A percentile compares a stretch with the other conserved stretches of the same genome.
Conservation (phyloP, 2,113 vertebrate species). For the Odocoileus hemionus region DNA sequence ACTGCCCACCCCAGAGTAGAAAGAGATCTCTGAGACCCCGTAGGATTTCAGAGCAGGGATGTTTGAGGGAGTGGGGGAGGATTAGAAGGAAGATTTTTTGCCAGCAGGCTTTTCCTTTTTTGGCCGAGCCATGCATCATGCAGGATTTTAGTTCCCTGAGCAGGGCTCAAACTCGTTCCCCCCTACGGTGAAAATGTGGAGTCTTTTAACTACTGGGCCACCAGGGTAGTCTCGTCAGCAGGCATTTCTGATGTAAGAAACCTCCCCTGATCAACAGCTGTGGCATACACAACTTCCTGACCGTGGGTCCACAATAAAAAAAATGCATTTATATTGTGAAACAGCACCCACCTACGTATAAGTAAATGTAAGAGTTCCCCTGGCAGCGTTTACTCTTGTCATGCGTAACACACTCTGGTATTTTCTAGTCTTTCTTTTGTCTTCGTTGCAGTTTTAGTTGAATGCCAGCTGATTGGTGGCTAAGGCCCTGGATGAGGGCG, state of each 20-base stretch:
- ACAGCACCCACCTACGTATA: neutral
- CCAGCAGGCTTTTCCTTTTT: neutral
- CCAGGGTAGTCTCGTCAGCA: neutral
- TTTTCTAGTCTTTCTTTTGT: neutral
- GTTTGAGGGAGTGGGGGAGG: neutral
- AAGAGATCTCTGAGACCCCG: neutral
- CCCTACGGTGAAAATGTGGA: neutral
- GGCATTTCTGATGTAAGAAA: neutral
- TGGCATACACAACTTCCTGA: neutral
- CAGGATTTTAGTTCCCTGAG: neutral
- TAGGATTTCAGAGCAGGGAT: neutral
- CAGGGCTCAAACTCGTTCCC: neutral
- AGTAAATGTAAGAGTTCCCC: neutral
- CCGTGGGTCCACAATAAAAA: neutral
- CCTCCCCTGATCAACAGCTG: neutral
- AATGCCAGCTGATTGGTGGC: neutral
- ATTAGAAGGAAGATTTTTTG: neutral
- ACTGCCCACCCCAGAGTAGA: neutral
- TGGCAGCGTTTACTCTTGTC: neutral
- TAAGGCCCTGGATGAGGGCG: neutral
- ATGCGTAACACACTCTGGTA: neutral
- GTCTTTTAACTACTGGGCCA: neutral
- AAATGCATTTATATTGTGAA: neutral
- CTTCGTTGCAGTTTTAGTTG: neutral
- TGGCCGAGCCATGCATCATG: neutral